Evolutionary conservation across 2,888 invertebrate species (phyloP).

Genomic region (Cephus pulcher): DNA sequence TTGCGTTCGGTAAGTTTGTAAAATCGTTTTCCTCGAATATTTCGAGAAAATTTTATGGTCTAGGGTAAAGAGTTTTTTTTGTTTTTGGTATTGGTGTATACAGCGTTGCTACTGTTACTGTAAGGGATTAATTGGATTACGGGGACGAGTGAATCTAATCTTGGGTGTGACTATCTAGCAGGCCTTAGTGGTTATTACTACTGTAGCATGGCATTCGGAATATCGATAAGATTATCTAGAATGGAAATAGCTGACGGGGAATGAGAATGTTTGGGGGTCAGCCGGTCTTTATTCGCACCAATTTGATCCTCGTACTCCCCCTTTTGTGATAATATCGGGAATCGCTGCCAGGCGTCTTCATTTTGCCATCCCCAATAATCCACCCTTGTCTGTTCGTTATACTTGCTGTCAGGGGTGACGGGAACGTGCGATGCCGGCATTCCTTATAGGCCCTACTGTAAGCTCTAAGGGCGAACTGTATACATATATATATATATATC

Average conservation of each 20-base stretch:
- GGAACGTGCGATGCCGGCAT: background rate
- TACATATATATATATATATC: constrained; percentile 1
- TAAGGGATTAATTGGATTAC: background rate
- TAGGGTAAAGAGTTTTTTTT: background rate
- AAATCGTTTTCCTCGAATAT: background rate
- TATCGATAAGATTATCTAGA: background rate
- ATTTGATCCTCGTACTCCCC: background rate
- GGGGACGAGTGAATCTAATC: background rate
- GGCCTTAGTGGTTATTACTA: background rate
- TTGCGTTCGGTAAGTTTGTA: background rate
- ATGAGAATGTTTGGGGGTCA: background rate
- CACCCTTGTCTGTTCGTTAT: constrained; percentile 1
- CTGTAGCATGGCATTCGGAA: background rate
- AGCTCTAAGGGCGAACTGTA: background rate
- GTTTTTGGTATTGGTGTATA: background rate
- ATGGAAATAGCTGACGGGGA: background rate
- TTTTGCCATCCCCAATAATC: constrained; percentile 2
- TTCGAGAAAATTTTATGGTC: background rate
- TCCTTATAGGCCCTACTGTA: background rate
- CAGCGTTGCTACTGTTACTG: background rate
- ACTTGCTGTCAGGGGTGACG: background rate
- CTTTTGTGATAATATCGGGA: background rate
- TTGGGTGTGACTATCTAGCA: background rate
- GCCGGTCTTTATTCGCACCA: background rate
- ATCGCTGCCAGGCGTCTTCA: constrained; percentile 1